A percentile compares a stretch with the other conserved stretches of the same genome.
Conservation (phyloP, 2,113 vertebrate species). For the Promerops cafer region DNA sequence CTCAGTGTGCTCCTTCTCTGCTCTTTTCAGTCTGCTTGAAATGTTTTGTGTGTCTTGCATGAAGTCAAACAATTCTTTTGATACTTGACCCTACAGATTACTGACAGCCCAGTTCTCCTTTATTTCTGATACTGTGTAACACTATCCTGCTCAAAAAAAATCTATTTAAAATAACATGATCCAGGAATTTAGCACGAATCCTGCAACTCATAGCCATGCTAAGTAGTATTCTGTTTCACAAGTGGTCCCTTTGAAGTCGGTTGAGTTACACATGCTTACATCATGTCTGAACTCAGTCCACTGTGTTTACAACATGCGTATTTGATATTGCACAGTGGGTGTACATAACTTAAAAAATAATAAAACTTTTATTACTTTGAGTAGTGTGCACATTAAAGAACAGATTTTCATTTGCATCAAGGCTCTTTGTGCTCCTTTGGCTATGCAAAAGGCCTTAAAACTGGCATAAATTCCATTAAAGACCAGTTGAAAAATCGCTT, state of each 20-base stretch:
- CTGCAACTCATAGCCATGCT: neutral
- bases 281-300: slow-evolving; percentile 45
- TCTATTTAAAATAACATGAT: neutral
- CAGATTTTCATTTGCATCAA: slow-evolving; percentile 33
- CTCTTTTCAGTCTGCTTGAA: neutral
- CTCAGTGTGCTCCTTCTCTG: neutral
- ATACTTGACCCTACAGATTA: neutral
- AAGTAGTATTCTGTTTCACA: slow-evolving; percentile 44
- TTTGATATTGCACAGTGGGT: slow-evolving; percentile 56
- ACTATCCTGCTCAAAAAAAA: neutral
- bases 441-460: slow-evolving; percentile 1
- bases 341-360: slow-evolving; percentile 34
- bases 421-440: neutral
- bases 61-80: slow-evolving; percentile 1
- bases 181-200: neutral
- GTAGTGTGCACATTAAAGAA: slow-evolving; percentile 35
- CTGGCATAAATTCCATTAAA: neutral
- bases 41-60: neutral
- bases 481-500: slow-evolving; percentile 1
- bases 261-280: slow-evolving; percentile 49
- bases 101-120: neutral
- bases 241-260: slow-evolving; percentile 40
- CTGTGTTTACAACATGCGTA: slow-evolving; percentile 49
- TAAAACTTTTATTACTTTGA: slow-evolving; percentile 55
- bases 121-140: slow-evolving; percentile 21